Evolutionary conservation across 1,140 invertebrate species (phyloP), one percentile per base, ranked within the genome.

Genomic region (Metaphire vulgaris): DNA sequence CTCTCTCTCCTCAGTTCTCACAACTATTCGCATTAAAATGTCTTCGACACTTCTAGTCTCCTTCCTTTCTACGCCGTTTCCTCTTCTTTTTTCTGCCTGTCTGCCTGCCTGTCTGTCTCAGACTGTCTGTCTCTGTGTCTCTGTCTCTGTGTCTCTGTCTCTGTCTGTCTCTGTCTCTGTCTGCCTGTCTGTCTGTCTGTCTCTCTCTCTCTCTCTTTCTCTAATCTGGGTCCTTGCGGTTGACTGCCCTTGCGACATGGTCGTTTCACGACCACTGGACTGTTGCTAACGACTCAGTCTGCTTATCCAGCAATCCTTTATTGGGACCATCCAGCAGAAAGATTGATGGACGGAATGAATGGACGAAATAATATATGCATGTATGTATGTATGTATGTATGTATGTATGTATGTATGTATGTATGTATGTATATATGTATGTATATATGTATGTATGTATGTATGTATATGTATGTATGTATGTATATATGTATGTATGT

Each of bases 321-420:
- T 56, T 56, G 41, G n/a, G n/a, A n/a, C n/a, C n/a, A n/a, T n/a
- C n/a, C n/a, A n/a, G n/a, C n/a, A n/a, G n/a, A n/a, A 56, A 56
- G 41, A 56, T 56, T 6, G 41, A 56, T 21, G 41, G 41, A 56
- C 6, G 6, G 41, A 56, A 56, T 6, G 41, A 56, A 56, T 21
- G 41, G 41, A 56, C 41, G 41, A 56, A 56, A 6, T 6, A 21
- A 56, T 56, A 21, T 56, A 56, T 56, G 41, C 21, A 56, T 56
- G 41, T 56, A 56, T 56, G 41, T 56, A 56, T 56, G 41, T 56
- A 56, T 56, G 41, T 56, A 56, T 56, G 41, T 56, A 56, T 56
- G 41, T 56, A 56, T 56, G 41, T 56, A 56, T 12, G 41, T 56
- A 56, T 56, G 41, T 56, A 21, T 56, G 21, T 56, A 21, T 56